Evolutionary conservation across 2,888 invertebrate species (phyloP), one percentile per base, ranked within the genome.

Genomic region (Carabus problematicus): DNA sequence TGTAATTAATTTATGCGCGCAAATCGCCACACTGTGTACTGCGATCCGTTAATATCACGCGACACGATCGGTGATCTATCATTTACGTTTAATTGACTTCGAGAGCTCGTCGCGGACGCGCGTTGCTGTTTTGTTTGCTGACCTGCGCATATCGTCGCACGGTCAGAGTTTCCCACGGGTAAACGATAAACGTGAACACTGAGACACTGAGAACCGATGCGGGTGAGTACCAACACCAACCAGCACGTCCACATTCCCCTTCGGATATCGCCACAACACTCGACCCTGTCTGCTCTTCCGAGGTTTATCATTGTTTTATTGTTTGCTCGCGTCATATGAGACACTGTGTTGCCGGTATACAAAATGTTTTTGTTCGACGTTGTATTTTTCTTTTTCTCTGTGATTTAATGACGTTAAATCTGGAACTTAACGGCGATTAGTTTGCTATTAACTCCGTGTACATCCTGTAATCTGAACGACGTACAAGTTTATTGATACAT

Each of bases 61-160:
- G 68, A 63, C 68, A 62, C 75, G 77, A 76, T 76, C 75, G 77
- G 76, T 77, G 77, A 78, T 78, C 77, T 77, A 78, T 78, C 78
- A 78, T 77, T 78, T 78, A 78, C 75, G 77, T 75, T 75, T 78
- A 78, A 78, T 78, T 78, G 77, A 76, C 76, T 76, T 75, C 72
- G 74, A 75, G 74, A 76, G 75, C 72, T 75, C 74, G 71, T 70
- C 68, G 54, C 62, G 56, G 29, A 29, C 2, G 6, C 29, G 29
- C 29, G 29, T 6, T 6, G 6, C 29, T 29, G 29, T 29, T 29
- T 29, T 29, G 29, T 29, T 29, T 29, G 29, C 29, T 29, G 29
- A 52, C 52, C 16, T 19, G 19, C 19, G 19, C 52, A 52, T 6
- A 52, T n/a, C 12, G 12, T 47, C 47, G n/a, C n/a, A 47, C 16